phyloP scores from a whole-genome alignment of 2,797 vertebrate species.

The Halcyon leucocephala region DNA sequence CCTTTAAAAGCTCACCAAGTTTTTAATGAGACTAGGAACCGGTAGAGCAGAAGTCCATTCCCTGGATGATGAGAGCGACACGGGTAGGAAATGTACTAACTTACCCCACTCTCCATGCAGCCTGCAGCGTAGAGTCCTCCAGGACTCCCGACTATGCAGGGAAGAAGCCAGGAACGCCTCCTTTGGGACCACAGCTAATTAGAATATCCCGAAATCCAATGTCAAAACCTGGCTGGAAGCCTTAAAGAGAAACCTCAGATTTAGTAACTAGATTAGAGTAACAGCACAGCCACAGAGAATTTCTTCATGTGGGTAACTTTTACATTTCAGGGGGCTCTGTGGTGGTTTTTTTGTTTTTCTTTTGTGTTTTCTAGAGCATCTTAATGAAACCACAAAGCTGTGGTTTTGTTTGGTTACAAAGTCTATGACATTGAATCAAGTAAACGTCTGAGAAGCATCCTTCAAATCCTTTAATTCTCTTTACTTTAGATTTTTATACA shows the following conservation, averaged over 20 bases:
- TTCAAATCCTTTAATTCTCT: conserved; percentile 8
- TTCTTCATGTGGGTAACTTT: neutral
- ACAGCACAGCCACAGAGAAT: neutral
- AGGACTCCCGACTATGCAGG: neutral
- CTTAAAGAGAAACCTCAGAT: conserved; percentile 34
- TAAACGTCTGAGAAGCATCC: neutral
- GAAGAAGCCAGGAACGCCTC: conserved; percentile 46
- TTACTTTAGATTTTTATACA: conserved; percentile 6
- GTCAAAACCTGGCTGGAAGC: conserved; percentile 69
- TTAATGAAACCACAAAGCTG: neutral
- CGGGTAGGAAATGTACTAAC: conserved; percentile 44
- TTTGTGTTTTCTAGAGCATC: neutral
- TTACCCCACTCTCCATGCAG: neutral
- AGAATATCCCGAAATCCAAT: conserved; percentile 51
- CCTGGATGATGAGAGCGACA: neutral
- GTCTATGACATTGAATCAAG: neutral
- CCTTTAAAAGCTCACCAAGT: conserved; percentile 4
- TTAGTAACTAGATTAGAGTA: conserved; percentile 10
- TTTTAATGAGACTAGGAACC: conserved; percentile 48
- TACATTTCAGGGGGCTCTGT: neutral
- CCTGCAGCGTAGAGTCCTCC: conserved; percentile 21
- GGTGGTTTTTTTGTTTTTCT: neutral
- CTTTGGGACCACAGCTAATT: conserved; percentile 36
- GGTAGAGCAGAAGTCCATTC: conserved; percentile 37
- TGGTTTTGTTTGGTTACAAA: conserved; percentile 4